These are phyloP conservation scores for Miltochrista miniata DNA, from an alignment of 2,888 invertebrate species.

Conservation along the genomic window DNA sequence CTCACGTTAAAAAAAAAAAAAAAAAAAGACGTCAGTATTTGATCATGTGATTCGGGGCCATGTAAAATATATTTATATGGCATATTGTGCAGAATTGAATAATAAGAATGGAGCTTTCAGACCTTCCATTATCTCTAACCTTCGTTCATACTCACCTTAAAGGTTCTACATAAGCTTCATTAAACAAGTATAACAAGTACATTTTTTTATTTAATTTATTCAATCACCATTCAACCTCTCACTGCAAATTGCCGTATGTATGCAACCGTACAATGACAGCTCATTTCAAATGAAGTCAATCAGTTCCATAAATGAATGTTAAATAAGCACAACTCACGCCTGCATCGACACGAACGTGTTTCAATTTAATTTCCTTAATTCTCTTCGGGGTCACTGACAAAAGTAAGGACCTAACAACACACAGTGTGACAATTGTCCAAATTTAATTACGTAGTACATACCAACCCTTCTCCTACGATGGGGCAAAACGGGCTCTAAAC, in stretches of 20 bases:
- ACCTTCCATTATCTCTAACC: no score
- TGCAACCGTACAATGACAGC: slow-evolving; percentile 5
- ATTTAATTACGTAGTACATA: slow-evolving; percentile 73
- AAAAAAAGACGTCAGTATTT: no score
- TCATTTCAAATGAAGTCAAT: slow-evolving; percentile 23
- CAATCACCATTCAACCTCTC: no score
- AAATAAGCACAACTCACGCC: slow-evolving; percentile 46
- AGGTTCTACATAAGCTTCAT: no score
- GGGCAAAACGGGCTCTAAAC: slow-evolving; percentile 65
- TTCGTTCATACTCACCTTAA: no score
- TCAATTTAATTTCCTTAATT: slow-evolving; percentile 75
- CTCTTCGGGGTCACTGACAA: slow-evolving; percentile 68
- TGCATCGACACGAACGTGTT: slow-evolving; percentile 70
- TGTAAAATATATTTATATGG: no score
- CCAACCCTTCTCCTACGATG: slow-evolving; percentile 57
- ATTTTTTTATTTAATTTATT: no score
- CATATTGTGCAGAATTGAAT: no score
- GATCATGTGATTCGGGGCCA: no score
- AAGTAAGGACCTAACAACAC: slow-evolving; percentile 60
- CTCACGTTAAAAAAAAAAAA: no score
- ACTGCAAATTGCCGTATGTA: background rate
- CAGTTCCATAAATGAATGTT: slow-evolving; percentile 5
- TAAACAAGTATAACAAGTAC: no score
- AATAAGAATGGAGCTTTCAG: no score
- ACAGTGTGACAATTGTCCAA: slow-evolving; percentile 73